Percentiles rank a stretch among this genome's conserved stretches.
These are phyloP conservation scores for Catostomus latipinnis DNA, from an alignment of 2,797 vertebrate genomes.

Conservation along the genomic window DNA sequence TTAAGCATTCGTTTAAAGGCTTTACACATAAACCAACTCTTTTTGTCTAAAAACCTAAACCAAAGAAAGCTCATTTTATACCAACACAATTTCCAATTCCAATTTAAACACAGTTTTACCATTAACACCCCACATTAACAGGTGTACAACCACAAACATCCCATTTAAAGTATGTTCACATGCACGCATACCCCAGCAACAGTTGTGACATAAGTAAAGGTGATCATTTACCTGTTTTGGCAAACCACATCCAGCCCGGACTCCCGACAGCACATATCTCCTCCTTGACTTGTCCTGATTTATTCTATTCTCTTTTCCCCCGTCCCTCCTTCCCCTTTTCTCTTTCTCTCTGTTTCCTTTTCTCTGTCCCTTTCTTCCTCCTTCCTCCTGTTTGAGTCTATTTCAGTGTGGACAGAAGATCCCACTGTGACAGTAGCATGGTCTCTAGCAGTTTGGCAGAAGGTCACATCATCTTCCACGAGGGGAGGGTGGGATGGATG, in stretches of 20 bases:
- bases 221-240: slow-evolving; percentile 76
- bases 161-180: slow-evolving; percentile 11
- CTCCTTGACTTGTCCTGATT: slow-evolving; percentile 70
- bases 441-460: slow-evolving; percentile 84
- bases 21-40: too few relatives aligned
- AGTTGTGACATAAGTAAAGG: slow-evolving; percentile 49
- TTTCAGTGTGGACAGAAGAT: slow-evolving; percentile 77
- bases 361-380: slow-evolving; percentile 49
- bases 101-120: background rate
- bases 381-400: slow-evolving; percentile 82
- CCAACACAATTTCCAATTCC: slow-evolving; percentile 18
- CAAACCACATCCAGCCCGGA: slow-evolving; percentile 77
- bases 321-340: background rate
- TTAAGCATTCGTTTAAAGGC: too few relatives aligned
- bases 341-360: slow-evolving; percentile 25
- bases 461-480: slow-evolving; percentile 81
- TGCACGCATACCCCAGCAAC: slow-evolving; percentile 22
- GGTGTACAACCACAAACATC: slow-evolving; percentile 3
- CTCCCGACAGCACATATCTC: slow-evolving; percentile 76
- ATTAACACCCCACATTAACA: slow-evolving; percentile 24
- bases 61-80: slow-evolving; percentile 4
- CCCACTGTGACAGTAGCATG: slow-evolving; percentile 79
- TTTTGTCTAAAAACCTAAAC: too few relatives aligned
- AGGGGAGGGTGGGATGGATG: slow-evolving; percentile 52
- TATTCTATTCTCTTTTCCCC: slow-evolving; percentile 31